Conservation (phyloP, 2,113 vertebrate species). For the Equus quagga region DNA sequence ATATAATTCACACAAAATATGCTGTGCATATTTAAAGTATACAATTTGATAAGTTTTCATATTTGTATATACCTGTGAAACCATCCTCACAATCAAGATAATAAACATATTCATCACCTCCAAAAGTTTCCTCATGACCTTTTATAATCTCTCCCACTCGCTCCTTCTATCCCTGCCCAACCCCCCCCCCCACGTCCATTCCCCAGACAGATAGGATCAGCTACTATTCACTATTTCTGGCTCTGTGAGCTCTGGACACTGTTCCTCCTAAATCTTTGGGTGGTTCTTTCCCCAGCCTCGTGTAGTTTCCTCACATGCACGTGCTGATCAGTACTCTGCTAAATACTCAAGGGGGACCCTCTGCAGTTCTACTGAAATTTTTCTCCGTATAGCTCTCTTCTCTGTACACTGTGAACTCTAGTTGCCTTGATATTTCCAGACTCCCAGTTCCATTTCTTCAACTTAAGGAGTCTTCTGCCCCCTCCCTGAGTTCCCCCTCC, state of each 20-base stretch:
- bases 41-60: not conserved
- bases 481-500: not conserved
- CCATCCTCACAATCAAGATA: not conserved
- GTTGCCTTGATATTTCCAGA: not conserved
- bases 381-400: not conserved
- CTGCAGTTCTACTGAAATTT: not conserved
- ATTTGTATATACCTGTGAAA: not conserved
- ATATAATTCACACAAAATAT: not conserved
- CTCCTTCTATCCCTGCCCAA: not conserved
- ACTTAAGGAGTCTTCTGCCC: not conserved
- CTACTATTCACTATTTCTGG: not conserved
- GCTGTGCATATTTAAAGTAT: not conserved
- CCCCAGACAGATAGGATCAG: not conserved
- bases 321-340: not conserved
- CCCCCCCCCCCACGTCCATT: not conserved
- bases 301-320: not conserved
- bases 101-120: not conserved
- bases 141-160: not conserved
- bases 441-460: conserved; percentile 16
- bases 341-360: not conserved
- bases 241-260: not conserved
- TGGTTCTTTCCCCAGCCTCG: not conserved
- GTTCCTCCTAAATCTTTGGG: not conserved
- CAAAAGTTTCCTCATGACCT: not conserved
- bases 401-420: not conserved